Evolutionary conservation across 2,888 invertebrate genomes (phyloP).

Genomic region (Andrena praecox): DNA sequence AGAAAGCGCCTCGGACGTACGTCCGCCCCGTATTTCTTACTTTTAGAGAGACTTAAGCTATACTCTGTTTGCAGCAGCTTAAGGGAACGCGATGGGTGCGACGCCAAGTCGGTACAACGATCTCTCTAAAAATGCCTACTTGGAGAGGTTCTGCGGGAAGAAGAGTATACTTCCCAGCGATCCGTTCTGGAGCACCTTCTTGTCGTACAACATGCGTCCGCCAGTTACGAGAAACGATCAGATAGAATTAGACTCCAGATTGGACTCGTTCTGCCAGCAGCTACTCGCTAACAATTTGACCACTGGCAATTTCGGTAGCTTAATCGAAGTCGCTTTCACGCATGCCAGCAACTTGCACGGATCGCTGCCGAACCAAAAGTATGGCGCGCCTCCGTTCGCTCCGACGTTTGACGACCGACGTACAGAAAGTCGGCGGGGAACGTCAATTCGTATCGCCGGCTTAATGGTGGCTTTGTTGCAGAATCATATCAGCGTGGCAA

Average conservation of each 20-base stretch:
- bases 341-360: slow-evolving; percentile 93
- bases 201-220: slow-evolving; percentile 95
- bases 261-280: slow-evolving; percentile 91
- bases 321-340: slow-evolving; percentile 94
- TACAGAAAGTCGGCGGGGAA: background rate
- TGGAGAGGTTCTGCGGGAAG: slow-evolving; percentile 92
- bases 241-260: slow-evolving; percentile 90
- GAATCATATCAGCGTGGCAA: slow-evolving; percentile 95
- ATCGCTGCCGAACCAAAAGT: slow-evolving; percentile 96
- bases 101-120: slow-evolving; percentile 93
- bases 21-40: background rate
- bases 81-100: slow-evolving; percentile 89
- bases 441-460: background rate
- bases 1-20: background rate
- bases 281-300: slow-evolving; percentile 93
- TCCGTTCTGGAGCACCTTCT: slow-evolving; percentile 96
- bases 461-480: slow-evolving; percentile 82
- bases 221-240: slow-evolving; percentile 90
- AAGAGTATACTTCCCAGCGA: slow-evolving; percentile 94
- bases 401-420: background rate
- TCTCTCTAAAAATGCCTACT: slow-evolving; percentile 92
- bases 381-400: background rate
- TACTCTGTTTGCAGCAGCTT: slow-evolving; percentile 47
- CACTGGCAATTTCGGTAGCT: slow-evolving; percentile 95
- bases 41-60: background rate